Conservation (phyloP, 2,113 vertebrate genomes). For the Helogale parvula region DNA sequence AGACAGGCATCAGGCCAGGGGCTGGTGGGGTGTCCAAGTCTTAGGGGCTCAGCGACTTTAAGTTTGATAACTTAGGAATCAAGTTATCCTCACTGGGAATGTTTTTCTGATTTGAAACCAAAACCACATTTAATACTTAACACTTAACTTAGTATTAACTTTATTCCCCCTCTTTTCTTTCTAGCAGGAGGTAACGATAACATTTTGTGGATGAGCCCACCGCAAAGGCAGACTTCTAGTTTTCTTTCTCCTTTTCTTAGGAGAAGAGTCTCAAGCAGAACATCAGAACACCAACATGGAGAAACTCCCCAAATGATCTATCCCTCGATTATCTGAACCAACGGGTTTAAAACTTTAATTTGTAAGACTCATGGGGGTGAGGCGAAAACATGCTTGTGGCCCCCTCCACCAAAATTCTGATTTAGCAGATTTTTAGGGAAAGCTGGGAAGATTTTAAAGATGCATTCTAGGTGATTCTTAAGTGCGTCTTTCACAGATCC, state of each 20-base stretch:
- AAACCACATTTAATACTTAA: neutral
- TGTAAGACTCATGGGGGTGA: neutral
- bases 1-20: neutral
- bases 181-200: neutral
- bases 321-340: neutral
- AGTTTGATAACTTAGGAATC: neutral
- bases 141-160: neutral
- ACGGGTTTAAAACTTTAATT: neutral
- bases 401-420: neutral
- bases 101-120: neutral
- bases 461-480: neutral
- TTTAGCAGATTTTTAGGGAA: neutral
- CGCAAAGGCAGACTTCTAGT: neutral
- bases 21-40: accelerated
- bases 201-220: neutral
- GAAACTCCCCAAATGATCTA: neutral
- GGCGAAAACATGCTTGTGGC: neutral
- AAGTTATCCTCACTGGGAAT: neutral
- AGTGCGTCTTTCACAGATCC: neutral
- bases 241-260: neutral
- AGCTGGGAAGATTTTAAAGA: neutral
- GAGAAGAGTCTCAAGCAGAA: neutral
- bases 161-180: neutral
- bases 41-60: neutral
- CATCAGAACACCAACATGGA: neutral